phyloP scores from a whole-genome alignment of 37 sponge, comb jelly and placozoan species.

The Theonella swinhoei region DNA sequence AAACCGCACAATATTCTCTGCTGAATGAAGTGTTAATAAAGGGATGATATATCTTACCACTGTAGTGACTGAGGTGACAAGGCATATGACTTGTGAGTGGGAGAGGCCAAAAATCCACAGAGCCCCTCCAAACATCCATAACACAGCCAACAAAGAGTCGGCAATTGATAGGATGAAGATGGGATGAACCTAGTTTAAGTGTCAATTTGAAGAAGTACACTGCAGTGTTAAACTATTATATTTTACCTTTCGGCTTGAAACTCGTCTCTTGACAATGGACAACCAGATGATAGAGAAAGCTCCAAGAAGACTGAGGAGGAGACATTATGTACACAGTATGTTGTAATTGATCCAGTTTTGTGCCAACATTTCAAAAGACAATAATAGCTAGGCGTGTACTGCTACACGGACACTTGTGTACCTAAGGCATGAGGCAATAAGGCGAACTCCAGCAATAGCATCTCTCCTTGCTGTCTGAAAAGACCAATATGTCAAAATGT shows the following conservation, averaged over 20 bases:
- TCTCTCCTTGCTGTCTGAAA: neutral
- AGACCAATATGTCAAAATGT: too few relatives aligned
- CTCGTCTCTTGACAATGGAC: neutral
- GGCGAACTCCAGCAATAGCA: conserved; percentile 6
- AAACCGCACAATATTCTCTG: neutral
- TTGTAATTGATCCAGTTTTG: too few relatives aligned
- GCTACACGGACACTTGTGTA: neutral
- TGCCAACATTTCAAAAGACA: too few relatives aligned
- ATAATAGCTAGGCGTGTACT: neutral
- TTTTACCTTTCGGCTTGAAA: conserved; percentile 26
- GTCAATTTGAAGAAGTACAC: too few relatives aligned
- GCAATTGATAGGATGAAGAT: conserved; percentile 63
- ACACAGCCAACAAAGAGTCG: conserved; percentile 41
- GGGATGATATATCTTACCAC: neutral
- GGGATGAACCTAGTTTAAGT: conserved; percentile 54
- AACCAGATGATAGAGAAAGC: conserved; percentile 5
- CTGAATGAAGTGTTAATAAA: neutral
- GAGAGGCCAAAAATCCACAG: conserved; percentile 27
- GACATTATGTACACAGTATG: too few relatives aligned
- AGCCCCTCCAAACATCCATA: conserved; percentile 40
- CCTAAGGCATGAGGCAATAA: conserved; percentile 17
- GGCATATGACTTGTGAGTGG: neutral
- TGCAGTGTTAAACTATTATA: too few relatives aligned
- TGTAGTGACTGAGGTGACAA: neutral
- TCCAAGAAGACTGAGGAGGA: conserved; percentile 13